Conservation (phyloP, 2,797 vertebrate species). For the Characodon lateralis region DNA sequence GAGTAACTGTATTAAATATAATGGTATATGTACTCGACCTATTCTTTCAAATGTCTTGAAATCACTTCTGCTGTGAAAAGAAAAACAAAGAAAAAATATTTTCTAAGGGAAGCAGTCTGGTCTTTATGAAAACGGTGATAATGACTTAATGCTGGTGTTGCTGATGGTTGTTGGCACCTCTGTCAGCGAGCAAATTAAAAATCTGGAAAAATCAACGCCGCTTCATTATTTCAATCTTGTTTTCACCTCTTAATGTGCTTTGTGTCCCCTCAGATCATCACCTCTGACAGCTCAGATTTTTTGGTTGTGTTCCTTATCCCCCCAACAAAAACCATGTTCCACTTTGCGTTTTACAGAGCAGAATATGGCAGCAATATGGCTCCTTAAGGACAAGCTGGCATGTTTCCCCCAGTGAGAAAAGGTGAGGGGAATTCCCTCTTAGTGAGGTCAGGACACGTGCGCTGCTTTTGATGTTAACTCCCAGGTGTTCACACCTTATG, state of each 20-base stretch:
- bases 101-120: slow-evolving; percentile 30
- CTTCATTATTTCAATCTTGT: slow-evolving; percentile 5
- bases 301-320: slow-evolving; percentile 3
- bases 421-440: slow-evolving; percentile 52
- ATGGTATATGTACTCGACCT: not conserved
- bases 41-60: not conserved
- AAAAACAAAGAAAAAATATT: not conserved
- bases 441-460: slow-evolving; percentile 67
- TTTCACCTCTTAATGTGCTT: slow-evolving; percentile 7
- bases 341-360: slow-evolving; percentile 61
- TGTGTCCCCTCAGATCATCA: slow-evolving; percentile 9
- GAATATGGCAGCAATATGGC: slow-evolving; percentile 13
- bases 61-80: not conserved
- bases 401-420: slow-evolving; percentile 51
- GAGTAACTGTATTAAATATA: not conserved
- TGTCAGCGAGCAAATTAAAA: slow-evolving; percentile 29
- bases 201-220: slow-evolving; percentile 24
- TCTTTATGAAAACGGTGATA: slow-evolving; percentile 59
- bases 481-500: slow-evolving; percentile 74
- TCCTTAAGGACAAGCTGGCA: slow-evolving; percentile 32
- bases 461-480: slow-evolving; percentile 45
- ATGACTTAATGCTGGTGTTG: slow-evolving; percentile 51
- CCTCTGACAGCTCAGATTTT: slow-evolving; percentile 7
- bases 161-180: slow-evolving; percentile 58
- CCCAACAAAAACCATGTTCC: slow-evolving; percentile 51